Conservation (phyloP, 2,888 invertebrate genomes). For the Dioctria rufipes region DNA sequence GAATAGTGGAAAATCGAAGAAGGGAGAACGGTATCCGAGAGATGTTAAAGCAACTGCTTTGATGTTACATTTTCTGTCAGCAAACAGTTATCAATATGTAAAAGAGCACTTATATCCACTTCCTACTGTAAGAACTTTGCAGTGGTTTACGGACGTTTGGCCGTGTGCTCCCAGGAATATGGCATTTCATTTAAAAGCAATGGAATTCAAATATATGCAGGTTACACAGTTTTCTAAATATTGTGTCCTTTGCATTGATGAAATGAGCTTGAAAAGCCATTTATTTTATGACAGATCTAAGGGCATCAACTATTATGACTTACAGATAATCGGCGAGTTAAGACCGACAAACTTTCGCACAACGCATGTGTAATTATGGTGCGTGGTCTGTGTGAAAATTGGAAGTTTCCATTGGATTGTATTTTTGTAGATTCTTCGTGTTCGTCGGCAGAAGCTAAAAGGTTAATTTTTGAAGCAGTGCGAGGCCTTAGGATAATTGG, state of each 20-base stretch:
- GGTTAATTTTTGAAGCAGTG: not conserved
- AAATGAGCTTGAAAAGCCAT: constrained; percentile 7
- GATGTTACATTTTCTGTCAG: not conserved
- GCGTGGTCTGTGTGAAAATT: not conserved
- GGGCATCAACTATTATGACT: not conserved
- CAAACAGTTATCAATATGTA: not conserved
- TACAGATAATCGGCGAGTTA: not conserved
- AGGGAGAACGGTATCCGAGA: not conserved
- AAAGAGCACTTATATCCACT: not conserved
- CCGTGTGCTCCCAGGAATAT: not conserved
- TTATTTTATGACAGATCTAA: not conserved
- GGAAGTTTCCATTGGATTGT: not conserved
- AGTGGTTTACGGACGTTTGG: not conserved
- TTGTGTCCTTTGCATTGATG: constrained; percentile 17
- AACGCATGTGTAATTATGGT: not conserved
- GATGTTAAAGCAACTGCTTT: not conserved
- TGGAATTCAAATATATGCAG: not conserved
- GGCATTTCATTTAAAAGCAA: not conserved
- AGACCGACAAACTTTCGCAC: not conserved
- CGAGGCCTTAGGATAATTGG: not conserved
- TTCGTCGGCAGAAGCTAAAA: not conserved
- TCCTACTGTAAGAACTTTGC: not conserved
- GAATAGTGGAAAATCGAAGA: not conserved
- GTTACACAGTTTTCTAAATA: not conserved
- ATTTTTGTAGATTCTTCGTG: not conserved